Evolutionary conservation across 37 sponge, comb jelly and placozoan species (phyloP).

Genomic region (Oopsacas minuta): DNA sequence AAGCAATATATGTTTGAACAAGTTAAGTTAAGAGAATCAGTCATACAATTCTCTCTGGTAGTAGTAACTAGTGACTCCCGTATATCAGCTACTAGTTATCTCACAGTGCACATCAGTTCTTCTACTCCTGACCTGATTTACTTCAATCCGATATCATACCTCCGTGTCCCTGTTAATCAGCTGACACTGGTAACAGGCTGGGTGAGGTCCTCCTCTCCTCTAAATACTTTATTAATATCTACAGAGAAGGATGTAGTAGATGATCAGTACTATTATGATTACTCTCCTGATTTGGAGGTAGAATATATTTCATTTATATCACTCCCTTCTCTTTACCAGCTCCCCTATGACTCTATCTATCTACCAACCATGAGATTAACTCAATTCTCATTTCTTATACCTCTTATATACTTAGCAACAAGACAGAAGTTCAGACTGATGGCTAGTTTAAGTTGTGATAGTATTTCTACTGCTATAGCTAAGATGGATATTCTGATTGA

Average conservation of each 20-base stretch:
- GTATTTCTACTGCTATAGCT: background rate
- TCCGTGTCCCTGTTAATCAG: background rate
- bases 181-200: background rate
- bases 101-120: background rate
- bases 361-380: background rate
- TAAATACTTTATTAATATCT: background rate
- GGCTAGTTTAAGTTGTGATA: background rate
- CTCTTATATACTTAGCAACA: background rate
- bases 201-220: background rate
- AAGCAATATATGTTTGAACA: background rate
- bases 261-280: background rate
- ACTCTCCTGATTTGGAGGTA: background rate
- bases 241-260: background rate
- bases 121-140: background rate
- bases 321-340: background rate
- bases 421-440: background rate
- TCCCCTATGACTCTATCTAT: background rate
- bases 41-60: background rate
- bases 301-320: background rate
- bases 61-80: background rate
- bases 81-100: background rate
- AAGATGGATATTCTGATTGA: background rate
- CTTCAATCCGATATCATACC: background rate
- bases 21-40: background rate
- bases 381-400: background rate